These are phyloP conservation scores for Aphelocoma californica DNA, from an alignment of 2,797 vertebrate species.

Conservation along the genomic window DNA sequence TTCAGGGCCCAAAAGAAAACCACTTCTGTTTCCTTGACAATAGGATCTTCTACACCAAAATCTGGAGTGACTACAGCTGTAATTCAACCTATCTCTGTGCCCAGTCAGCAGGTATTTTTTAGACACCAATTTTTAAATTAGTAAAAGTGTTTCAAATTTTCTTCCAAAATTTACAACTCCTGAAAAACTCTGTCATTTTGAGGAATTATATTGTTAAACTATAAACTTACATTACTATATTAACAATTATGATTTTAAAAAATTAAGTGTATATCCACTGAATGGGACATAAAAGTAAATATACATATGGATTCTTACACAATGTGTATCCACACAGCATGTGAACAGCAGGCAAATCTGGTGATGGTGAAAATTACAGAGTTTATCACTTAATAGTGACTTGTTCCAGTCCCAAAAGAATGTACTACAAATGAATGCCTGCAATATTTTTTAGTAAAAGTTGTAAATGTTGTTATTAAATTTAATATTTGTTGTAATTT, in stretches of 20 bases:
- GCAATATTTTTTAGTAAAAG: neutral
- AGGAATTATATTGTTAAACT: neutral
- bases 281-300: neutral
- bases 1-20: conserved; percentile 92
- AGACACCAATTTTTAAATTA: neutral
- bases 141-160: neutral
- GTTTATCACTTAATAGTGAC: neutral
- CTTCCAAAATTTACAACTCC: neutral
- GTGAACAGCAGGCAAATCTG: neutral
- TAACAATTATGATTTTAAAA: neutral
- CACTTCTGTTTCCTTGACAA: conserved; percentile 93
- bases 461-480: neutral
- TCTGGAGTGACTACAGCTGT: conserved; percentile 85
- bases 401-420: neutral
- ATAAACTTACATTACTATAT: neutral
- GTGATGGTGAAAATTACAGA: neutral
- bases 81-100: conserved; percentile 88
- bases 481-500: neutral
- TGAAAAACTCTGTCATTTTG: neutral
- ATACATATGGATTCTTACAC: neutral
- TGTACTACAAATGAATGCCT: neutral
- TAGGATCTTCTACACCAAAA: conserved; percentile 90
- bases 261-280: neutral
- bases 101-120: conserved; percentile 83
- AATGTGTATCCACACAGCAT: neutral